phyloP scores from a whole-genome alignment of 2,888 invertebrate species.

The Drosophila affinis region DNA sequence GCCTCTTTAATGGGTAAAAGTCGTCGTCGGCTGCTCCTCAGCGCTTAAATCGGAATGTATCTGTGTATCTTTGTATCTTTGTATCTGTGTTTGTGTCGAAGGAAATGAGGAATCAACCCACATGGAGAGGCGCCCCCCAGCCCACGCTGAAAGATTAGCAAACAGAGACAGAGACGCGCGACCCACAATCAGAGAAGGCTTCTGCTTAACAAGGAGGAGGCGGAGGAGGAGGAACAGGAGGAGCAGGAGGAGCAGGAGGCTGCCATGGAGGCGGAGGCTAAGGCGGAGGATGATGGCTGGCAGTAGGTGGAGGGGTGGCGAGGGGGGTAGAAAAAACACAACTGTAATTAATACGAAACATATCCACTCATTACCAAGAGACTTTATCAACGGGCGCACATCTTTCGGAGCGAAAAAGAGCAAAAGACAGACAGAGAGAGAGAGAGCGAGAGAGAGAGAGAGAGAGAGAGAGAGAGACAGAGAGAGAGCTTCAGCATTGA shows the following conservation, averaged over 20 bases:
- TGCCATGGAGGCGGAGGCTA: not conserved
- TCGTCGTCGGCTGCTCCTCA: not conserved
- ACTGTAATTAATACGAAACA: conserved; percentile 69
- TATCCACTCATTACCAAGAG: conserved; percentile 65
- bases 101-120: conserved; percentile 54
- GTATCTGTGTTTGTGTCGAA: conserved; percentile 1
- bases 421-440: conserved; percentile 32
- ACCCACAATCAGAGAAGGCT: conserved; percentile 42
- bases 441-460: not conserved
- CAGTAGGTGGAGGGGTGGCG: not conserved
- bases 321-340: conserved; percentile 40
- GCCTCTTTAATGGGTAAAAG: conserved; percentile 38
- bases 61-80: conserved; percentile 3
- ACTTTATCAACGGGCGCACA: conserved; percentile 58
- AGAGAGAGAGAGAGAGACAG: not conserved
- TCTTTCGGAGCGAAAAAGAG: conserved; percentile 43
- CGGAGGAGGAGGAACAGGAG: not conserved
- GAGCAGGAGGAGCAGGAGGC: too few species aligned
- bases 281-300: not conserved
- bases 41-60: conserved; percentile 33
- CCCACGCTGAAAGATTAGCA: conserved; percentile 39
- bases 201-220: conserved; percentile 46
- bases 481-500: conserved; percentile 36
- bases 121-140: conserved; percentile 13
- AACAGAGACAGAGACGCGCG: conserved; percentile 3